Conservation (phyloP, 2,113 vertebrate genomes). For the Apteryx owenii region DNA sequence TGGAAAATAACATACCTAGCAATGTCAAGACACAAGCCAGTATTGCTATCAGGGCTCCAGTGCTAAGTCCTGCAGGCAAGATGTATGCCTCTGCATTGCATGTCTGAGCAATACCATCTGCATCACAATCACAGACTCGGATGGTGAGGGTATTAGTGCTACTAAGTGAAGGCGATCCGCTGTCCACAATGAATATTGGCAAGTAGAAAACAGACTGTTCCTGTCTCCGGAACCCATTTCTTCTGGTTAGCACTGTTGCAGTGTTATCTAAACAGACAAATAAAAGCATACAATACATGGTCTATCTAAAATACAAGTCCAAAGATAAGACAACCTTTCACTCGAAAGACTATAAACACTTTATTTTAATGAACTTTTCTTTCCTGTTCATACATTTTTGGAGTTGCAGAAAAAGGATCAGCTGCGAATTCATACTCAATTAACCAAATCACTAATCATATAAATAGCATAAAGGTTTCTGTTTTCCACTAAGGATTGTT, state of each 20-base stretch:
- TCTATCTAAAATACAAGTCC: neutral
- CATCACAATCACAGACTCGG: conserved; percentile 91
- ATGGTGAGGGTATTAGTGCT: conserved; percentile 96
- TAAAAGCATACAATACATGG: neutral
- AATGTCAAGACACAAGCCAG: conserved; percentile 92
- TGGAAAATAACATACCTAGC: conserved; percentile 79
- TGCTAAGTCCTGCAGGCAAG: conserved; percentile 90
- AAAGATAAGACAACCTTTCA: neutral
- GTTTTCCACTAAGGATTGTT: neutral
- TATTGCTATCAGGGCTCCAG: conserved; percentile 92
- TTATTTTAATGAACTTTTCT: neutral
- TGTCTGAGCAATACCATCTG: conserved; percentile 86
- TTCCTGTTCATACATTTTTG: neutral
- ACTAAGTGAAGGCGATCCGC: conserved; percentile 90
- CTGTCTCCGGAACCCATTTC: conserved; percentile 88
- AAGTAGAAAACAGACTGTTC: conserved; percentile 91
- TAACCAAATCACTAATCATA: neutral
- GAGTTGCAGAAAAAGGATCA: neutral
- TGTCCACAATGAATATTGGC: conserved; percentile 93
- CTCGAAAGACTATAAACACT: neutral
- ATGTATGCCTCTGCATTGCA: conserved; percentile 93
- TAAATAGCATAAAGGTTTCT: neutral
- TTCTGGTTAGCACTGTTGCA: conserved; percentile 88
- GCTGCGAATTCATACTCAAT: neutral
- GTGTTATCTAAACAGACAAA: conserved; percentile 88